Percentiles rank a stretch among this genome's conserved stretches.
Evolutionary conservation across 1,140 invertebrate genomes (phyloP).

Genomic region (Chymomyza costata): DNA sequence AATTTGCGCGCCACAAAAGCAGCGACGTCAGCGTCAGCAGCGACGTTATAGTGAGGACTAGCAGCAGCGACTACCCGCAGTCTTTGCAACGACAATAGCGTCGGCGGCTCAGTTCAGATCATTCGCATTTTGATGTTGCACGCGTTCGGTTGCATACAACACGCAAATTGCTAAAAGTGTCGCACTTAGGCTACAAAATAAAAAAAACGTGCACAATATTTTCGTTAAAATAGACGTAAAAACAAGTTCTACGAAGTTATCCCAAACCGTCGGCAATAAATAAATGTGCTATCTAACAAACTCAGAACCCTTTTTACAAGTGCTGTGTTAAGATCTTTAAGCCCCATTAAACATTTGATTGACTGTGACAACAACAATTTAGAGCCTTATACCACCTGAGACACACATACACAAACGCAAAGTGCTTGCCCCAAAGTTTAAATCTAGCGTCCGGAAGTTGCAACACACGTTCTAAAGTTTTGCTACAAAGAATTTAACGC

Average conservation of each 20-base stretch:
- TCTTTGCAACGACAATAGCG: not conserved
- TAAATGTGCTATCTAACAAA: too few species aligned
- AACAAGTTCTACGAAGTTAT: too few species aligned
- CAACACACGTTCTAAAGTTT: constrained; percentile 13
- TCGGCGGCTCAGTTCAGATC: constrained; percentile 52
- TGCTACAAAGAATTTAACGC: too few species aligned
- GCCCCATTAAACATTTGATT: constrained; percentile 33
- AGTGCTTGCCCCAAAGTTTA: too few species aligned
- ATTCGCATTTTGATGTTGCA: constrained; percentile 60
- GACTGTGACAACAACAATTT: constrained; percentile 28
- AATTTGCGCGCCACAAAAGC: constrained; percentile 22
- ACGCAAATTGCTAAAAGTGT: not conserved
- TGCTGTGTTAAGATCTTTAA: too few species aligned
- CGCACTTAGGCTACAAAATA: too few species aligned
- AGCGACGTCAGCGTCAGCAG: constrained; percentile 4
- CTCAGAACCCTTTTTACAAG: too few species aligned
- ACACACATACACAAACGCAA: too few species aligned
- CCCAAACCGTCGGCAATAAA: too few species aligned
- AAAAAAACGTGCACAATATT: too few species aligned
- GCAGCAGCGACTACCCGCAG: not conserved
- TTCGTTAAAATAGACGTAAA: too few species aligned
- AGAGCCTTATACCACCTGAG: not conserved
- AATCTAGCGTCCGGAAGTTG: too few species aligned
- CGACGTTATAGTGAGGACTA: constrained; percentile 19
- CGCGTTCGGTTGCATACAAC: constrained; percentile 49